These are phyloP conservation scores for Gryon sp. DNA, from an alignment of 1,140 invertebrate species.

Conservation along the genomic window DNA sequence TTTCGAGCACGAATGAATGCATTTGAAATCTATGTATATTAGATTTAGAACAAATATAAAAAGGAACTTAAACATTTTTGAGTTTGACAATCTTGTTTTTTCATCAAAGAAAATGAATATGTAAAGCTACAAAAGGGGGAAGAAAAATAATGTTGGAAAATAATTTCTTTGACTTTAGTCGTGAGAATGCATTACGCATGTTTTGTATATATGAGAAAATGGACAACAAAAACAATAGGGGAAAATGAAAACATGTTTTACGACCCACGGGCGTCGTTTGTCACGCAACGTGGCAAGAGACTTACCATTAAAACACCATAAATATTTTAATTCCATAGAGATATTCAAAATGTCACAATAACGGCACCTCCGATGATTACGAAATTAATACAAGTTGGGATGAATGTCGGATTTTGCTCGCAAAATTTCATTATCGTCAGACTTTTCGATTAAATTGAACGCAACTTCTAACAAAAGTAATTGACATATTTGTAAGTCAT, in stretches of 20 bases:
- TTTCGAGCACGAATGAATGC: slow-evolving; percentile 47
- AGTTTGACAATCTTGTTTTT: too few relatives aligned
- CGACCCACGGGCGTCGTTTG: slow-evolving; percentile 57
- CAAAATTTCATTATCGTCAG: too few relatives aligned
- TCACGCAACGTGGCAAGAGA: slow-evolving; percentile 35
- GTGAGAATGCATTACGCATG: slow-evolving; percentile 43
- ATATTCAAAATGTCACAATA: slow-evolving; percentile 25
- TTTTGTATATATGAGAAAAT: slow-evolving; percentile 30
- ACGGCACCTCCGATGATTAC: slow-evolving; percentile 12
- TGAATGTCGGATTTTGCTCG: slow-evolving; percentile 20
- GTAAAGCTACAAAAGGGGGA: too few relatives aligned
- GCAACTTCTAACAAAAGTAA: too few relatives aligned
- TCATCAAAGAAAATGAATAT: too few relatives aligned
- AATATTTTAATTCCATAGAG: slow-evolving; percentile 54
- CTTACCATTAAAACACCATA: slow-evolving; percentile 58
- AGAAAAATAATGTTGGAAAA: too few relatives aligned
- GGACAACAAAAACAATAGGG: slow-evolving; percentile 33
- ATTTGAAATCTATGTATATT: slow-evolving; percentile 18
- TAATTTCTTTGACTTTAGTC: slow-evolving; percentile 9
- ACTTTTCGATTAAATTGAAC: too few relatives aligned
- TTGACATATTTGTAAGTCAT: too few relatives aligned
- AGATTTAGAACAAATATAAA: slow-evolving; percentile 8
- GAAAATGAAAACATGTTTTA: slow-evolving; percentile 36
- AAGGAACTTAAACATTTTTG: too few relatives aligned
- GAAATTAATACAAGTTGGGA: slow-evolving; percentile 25